phyloP scores from a whole-genome alignment of 2,113 vertebrate genomes.

The Cyrtonyx montezumae region DNA sequence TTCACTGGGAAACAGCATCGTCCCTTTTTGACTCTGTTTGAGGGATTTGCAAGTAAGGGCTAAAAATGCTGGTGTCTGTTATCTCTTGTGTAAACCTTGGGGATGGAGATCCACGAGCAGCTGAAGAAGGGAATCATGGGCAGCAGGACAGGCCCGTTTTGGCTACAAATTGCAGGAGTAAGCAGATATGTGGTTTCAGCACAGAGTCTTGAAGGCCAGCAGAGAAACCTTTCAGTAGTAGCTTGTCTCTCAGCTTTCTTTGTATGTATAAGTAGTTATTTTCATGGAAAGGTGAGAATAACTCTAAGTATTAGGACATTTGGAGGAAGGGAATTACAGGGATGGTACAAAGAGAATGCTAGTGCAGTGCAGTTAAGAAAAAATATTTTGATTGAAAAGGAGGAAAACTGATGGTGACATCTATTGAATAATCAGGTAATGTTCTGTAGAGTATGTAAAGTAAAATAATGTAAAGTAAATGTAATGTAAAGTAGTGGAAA shows the following conservation, averaged over 20 bases:
- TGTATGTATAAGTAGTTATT: not conserved
- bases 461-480: too few relatives aligned
- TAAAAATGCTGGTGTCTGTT: not conserved
- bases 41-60: not conserved
- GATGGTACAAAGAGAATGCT: not conserved
- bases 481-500: not conserved
- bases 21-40: not conserved
- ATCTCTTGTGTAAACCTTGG: not conserved
- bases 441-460: not conserved
- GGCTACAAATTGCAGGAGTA: not conserved
- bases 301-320: not conserved
- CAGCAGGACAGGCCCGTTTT: not conserved
- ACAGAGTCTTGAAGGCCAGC: not conserved
- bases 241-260: not conserved
- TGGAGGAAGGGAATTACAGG: not conserved
- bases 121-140: not conserved
- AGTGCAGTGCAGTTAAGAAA: not conserved
- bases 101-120: not conserved
- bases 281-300: not conserved
- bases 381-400: not conserved
- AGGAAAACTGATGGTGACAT: not conserved
- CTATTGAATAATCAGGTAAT: not conserved
- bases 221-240: not conserved
- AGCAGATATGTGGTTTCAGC: not conserved
- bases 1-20: not conserved